A percentile compares a stretch with the other conserved stretches of the same genome.
These are phyloP conservation scores for Lucilia cuprina DNA, from an alignment of 1,140 invertebrate genomes.

Conservation along the genomic window DNA sequence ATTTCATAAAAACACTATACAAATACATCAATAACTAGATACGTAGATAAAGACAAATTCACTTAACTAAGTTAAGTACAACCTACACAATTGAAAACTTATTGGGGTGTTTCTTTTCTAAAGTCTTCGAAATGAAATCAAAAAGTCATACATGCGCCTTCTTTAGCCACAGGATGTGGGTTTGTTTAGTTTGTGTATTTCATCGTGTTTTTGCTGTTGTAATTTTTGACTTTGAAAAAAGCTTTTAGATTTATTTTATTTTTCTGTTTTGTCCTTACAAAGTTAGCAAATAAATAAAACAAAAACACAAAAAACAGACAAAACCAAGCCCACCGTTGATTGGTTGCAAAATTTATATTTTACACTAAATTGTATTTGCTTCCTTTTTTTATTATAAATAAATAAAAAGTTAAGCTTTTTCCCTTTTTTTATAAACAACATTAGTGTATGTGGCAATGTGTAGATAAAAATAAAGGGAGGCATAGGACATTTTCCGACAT, in stretches of 20 bases:
- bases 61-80: not conserved
- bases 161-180: constrained; percentile 16
- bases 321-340: not conserved
- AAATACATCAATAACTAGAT: too few species aligned
- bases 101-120: not conserved
- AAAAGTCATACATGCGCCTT: not conserved
- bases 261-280: not conserved
- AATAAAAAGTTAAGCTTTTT: not conserved
- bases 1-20: too few species aligned
- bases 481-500: not conserved
- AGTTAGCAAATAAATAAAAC: too few species aligned
- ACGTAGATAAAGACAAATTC: too few species aligned
- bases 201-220: not conserved
- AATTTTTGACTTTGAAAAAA: not conserved
- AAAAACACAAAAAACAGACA: too few species aligned
- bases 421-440: not conserved
- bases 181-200: not conserved
- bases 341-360: constrained; percentile 20
- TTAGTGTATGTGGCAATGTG: not conserved
- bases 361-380: not conserved
- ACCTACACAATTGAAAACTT: not conserved
- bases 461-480: not conserved
- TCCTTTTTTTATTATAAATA: not conserved
- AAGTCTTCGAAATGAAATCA: not conserved
- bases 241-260: not conserved